phyloP scores from a whole-genome alignment of 2,113 vertebrate species.

The Apteryx owenii region DNA sequence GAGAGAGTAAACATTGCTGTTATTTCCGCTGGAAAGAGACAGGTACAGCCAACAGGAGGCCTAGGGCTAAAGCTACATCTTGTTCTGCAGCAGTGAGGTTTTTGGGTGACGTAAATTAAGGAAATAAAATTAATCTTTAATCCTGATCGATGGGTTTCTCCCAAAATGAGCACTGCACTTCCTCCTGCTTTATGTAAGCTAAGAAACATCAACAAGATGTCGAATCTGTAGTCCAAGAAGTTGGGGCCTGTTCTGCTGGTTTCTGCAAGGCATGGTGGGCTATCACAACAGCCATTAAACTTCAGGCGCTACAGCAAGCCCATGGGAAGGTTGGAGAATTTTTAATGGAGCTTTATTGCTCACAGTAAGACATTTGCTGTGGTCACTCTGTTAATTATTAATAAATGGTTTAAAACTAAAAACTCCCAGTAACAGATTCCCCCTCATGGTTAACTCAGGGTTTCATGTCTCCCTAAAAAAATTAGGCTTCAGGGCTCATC shows the following conservation, averaged over 20 bases:
- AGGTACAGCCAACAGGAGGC: neutral
- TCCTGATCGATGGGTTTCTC: neutral
- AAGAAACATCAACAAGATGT: neutral
- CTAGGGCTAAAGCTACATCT: neutral
- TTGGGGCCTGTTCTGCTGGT: neutral
- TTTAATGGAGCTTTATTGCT: neutral
- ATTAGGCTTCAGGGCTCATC: neutral
- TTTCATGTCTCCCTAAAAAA: neutral
- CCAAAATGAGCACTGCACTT: neutral
- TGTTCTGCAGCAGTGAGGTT: neutral
- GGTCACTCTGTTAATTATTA: neutral
- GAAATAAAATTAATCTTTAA: neutral
- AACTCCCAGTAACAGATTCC: neutral
- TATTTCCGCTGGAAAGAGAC: neutral
- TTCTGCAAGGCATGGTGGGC: neutral
- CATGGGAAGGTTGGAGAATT: neutral
- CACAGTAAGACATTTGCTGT: neutral
- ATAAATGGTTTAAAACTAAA: neutral
- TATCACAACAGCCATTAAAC: neutral
- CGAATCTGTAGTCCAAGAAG: neutral
- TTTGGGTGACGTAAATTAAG: neutral
- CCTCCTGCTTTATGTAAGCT: neutral
- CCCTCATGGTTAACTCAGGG: neutral
- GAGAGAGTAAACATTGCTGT: rapidly evolving
- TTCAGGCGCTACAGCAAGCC: neutral